Percentiles rank a stretch among this genome's conserved stretches.
phyloP scores from a whole-genome alignment of 2,797 vertebrate species.

The Okamejei kenojei region DNA sequence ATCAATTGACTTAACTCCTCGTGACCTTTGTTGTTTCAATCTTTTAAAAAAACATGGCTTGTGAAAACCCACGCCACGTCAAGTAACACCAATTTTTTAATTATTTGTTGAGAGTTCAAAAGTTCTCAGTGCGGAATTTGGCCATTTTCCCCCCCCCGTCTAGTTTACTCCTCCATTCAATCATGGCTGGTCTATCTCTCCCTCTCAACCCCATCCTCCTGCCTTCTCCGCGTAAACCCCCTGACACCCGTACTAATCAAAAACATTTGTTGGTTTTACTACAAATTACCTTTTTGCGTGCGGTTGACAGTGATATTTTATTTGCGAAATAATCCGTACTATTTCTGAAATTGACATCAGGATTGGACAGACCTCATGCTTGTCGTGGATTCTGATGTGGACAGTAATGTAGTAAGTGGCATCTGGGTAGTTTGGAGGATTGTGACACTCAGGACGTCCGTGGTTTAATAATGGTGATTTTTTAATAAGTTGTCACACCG shows the following conservation, averaged over 20 bases:
- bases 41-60: no score
- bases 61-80: neutral
- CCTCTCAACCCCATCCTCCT: no score
- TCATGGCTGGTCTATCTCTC: no score
- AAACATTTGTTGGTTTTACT: neutral
- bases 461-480: neutral
- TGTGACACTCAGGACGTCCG: neutral
- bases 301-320: no score
- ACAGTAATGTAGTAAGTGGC: neutral
- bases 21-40: no score
- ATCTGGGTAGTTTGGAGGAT: neutral
- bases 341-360: neutral
- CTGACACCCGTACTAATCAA: no score
- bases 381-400: neutral
- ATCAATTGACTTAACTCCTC: neutral
- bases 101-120: no score
- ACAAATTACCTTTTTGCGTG: neutral
- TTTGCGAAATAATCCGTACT: neutral
- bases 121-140: no score
- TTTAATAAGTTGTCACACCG: neutral
- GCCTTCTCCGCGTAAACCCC: no score
- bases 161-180: no score
- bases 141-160: no score
- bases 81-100: neutral
- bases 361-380: neutral